phyloP scores from a whole-genome alignment of 2,888 invertebrate species.

The Erpobdella octoculata region DNA sequence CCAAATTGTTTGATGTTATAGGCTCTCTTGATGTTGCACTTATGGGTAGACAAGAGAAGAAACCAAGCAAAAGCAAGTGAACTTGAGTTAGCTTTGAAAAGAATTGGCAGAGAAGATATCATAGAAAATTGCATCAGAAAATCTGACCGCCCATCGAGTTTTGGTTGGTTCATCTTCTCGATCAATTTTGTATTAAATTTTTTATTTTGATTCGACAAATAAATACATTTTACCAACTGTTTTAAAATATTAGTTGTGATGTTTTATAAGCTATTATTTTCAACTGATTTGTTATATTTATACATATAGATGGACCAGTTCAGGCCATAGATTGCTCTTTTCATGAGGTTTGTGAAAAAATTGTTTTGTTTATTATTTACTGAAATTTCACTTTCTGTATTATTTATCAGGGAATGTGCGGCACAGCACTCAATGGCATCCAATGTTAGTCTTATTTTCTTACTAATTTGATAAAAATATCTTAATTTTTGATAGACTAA shows the following conservation, averaged over 20 bases:
- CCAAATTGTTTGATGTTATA: conserved; percentile 53
- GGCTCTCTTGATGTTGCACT: conserved; percentile 80
- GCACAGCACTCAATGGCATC: too few species aligned
- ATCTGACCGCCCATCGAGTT: not conserved
- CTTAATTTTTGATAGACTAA: not conserved
- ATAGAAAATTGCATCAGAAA: conserved; percentile 26
- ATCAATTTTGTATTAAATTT: not conserved
- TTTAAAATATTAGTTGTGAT: not conserved
- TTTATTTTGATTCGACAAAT: not conserved
- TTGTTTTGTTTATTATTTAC: not conserved
- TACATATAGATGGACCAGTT: not conserved
- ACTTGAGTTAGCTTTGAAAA: conserved; percentile 27
- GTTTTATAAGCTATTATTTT: too few species aligned
- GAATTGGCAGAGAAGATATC: conserved; percentile 34
- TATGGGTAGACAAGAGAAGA: conserved; percentile 81
- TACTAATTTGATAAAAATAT: conserved; percentile 7
- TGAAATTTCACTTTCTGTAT: not conserved
- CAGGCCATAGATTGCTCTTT: conserved; percentile 3
- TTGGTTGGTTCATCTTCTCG: not conserved
- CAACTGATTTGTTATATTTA: not conserved
- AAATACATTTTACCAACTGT: not conserved
- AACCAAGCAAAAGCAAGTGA: conserved; percentile 61
- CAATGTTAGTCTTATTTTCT: conserved; percentile 2
- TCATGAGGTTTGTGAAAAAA: conserved; percentile 8
- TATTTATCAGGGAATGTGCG: too few species aligned